A percentile compares a stretch with the other conserved stretches of the same genome.
Evolutionary conservation across 2,113 vertebrate genomes (phyloP).

Genomic region (Pithys albifrons): DNA sequence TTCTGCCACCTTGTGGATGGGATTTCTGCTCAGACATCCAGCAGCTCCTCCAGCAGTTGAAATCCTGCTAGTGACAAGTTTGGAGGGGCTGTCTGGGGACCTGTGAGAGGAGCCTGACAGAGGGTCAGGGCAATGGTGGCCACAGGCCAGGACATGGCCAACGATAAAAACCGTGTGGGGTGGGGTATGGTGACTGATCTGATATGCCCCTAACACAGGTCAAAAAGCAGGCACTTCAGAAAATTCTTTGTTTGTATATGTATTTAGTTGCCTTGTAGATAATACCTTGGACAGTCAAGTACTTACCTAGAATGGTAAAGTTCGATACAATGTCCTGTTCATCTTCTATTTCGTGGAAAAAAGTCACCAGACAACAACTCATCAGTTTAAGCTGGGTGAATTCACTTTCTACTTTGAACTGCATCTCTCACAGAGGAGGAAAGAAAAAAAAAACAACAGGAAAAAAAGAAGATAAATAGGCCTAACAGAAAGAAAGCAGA

Average conservation of each 20-base stretch:
- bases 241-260: neutral
- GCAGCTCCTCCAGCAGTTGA: neutral
- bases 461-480: too few relatives aligned
- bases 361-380: neutral
- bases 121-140: neutral
- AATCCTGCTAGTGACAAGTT: neutral
- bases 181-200: neutral
- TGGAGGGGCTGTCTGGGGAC: neutral
- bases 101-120: neutral
- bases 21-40: neutral
- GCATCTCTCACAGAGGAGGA: fast-evolving
- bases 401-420: neutral
- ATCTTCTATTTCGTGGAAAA: neutral
- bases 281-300: neutral
- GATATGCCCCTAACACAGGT: neutral
- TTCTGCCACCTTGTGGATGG: neutral
- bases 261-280: neutral
- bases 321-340: neutral
- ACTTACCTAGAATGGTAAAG: neutral
- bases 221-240: neutral
- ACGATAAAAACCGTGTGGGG: neutral
- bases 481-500: too few relatives aligned
- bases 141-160: neutral
- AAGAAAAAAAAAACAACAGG: neutral
- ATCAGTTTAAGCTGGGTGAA: neutral